Evolutionary conservation across 2,113 vertebrate species (phyloP), one percentile per base, ranked within the genome.

Genomic region (Gasterosteus aculeatus): DNA sequence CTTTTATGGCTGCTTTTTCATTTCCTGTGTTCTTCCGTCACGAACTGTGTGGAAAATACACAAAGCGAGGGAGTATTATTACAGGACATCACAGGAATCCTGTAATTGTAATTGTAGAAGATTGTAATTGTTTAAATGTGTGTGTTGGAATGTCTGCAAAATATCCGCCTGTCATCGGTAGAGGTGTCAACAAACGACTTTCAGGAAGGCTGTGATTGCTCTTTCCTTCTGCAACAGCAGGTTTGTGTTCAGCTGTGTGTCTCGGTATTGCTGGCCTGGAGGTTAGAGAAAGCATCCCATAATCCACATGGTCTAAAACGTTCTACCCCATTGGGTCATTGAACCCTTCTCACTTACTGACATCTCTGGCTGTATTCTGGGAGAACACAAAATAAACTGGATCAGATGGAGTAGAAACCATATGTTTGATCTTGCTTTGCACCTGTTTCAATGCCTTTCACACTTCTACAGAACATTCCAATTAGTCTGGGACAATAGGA

Each of bases 1-100:
- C 69, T 59, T 73, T 38, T 83, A 71, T 63, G 18, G 31, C 69
- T 35, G 49, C 26, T 54, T 75, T 61, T 80, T 90, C 75, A 82
- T 91, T 90, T 90, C 84, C 91, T 85, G 82, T 81, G 72, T 81
- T 77, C 57, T 58, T 49, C 75, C 47, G 60, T 82, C 63, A 74
- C 54, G 58, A 56, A 69, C 69, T 75, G 66, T 72, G 69, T 56
- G 33, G 85, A 87, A 88, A 87, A 70, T 78, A 82, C 86, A 88
- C 75, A 63, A 15, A 78, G 75, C 64, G 33, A 75, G 61, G 10
- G 31, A 47, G 42, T 44, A 12, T 10, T 42, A 39, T 75, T 73
- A 68, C 51, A 38, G 35, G 59, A 49, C 59, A 72, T 84, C 60
- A 78, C 26, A 87, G 75, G 51, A 81, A n/a, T n/a, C n/a, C n/a